Base-by-base conservation (phyloP, 92 coral and sea anemone species). In the Umimayanthus chanpuru region DNA sequence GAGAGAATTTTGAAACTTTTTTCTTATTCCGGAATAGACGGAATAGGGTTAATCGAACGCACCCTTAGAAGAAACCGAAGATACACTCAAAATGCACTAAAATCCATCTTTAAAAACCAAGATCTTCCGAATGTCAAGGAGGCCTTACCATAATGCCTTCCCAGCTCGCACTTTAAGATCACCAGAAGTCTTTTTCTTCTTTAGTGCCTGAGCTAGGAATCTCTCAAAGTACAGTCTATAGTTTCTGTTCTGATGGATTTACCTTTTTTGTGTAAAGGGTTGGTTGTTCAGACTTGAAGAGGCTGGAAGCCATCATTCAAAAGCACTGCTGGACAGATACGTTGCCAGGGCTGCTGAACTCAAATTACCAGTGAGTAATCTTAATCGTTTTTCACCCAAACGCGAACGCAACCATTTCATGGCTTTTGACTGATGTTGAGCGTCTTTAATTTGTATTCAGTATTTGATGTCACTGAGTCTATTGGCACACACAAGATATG, bases 331-430 rank as follows among this genome's bases (percentile, higher is more conserved):
- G 73, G 98, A 97, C 76, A 95, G 99, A 92, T 95, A 91, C 85
- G 96, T 92, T 29, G 90, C 98, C 41, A 89, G 98, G 26, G 99
- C 99, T 41, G 91, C 93, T 64, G 99, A 95, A 82, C 94, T 97
- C 38, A 97, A 97, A 85, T 73, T 97, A 16, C 98, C 98, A 23
- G 99, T 97, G 86, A 83, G 98, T 80, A 73, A 15, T 29, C 6
- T 23, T 21, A 18, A 53, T 73, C 8, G 61, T 55, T 2, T 26
- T 11, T 72, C 23, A 56, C 70, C 36, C 65, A 50, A 18, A 77
- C 41, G 49, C 26, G 39, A 29, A 18, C 29, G 10, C 26, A 8
- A 65, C 39, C 21, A 6, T 5, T 25, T 21, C 4, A 6, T 9
- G 12, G 25, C 18, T 14, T 18, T 20, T 66, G 23, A 30, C 61